Evolutionary conservation across 2,797 vertebrate genomes (phyloP), one percentile per base, ranked within the genome.

Genomic region (Sebastes cheni): DNA sequence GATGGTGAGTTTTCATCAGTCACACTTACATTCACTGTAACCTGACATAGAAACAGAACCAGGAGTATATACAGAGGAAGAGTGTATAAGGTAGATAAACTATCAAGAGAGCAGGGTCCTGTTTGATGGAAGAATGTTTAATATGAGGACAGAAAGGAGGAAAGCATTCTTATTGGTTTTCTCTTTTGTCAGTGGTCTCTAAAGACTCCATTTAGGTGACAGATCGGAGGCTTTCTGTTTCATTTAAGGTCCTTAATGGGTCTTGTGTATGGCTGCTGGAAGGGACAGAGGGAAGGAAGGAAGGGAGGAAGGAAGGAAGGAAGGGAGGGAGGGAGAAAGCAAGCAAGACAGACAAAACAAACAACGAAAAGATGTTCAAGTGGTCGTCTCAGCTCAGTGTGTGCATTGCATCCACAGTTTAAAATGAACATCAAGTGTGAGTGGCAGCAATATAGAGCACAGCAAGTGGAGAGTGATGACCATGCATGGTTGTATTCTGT

Each of bases 1-100:
- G 95, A 95, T 93, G 97, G 97, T 97, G 78, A 94, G 93, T 88
- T 75, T 4, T 52, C 22, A n/a, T 12, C 8, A 34, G 60, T 71
- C 20, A 52, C 23, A 52, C 25, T 59, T 65, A 39, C 8, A 39
- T 8, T 62, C 6, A 9, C 56, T 62, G 29, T 32, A 25, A 50
- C 8, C 20, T 62, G 14, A 27, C 25, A 6, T 22, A 39, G 10
- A 50, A 14, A 50, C 4, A 56, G 32, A 50, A 30, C 4, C 6
- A 30, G 1, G 10, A 12, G 18, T 18, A 20, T 8, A 39, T 8
- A 42, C 36, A 25, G 6, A n/a, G 8, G 14, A 23, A 14, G 42
- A 36, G 16, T 34, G 60, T 34, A n/a, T 34, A 12, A 12, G 50
- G 50, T 54, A n/a, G 20, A 27, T 20, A 54, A 36, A 18, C 8